Conservation (phyloP, 2,113 vertebrate genomes). For the Labrus mixtus region DNA sequence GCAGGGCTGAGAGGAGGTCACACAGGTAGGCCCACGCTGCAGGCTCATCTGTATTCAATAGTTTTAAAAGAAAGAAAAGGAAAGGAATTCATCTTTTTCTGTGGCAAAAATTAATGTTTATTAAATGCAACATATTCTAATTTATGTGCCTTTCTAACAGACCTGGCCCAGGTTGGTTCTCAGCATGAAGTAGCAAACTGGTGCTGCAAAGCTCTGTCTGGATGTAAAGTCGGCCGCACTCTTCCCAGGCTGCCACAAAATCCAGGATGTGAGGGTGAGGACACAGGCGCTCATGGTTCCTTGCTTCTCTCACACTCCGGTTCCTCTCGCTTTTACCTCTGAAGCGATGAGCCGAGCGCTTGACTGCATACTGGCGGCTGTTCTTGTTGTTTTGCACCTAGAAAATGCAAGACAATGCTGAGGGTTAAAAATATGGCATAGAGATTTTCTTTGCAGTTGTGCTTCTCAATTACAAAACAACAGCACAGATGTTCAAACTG, state of each 20-base stretch:
- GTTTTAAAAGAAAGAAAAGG: conserved; percentile 6
- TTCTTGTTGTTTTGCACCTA: conserved; percentile 88
- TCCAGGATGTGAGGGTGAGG: conserved; percentile 88
- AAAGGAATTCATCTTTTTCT: not conserved
- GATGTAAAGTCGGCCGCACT: conserved; percentile 88
- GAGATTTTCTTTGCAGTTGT: not conserved
- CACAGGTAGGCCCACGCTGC: conserved; percentile 88
- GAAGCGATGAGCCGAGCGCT: conserved; percentile 88
- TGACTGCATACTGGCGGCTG: conserved; percentile 88
- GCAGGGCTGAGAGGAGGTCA: conserved; percentile 87
- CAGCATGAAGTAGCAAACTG: conserved; percentile 87
- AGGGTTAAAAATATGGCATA: not conserved
- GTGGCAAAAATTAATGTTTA: too few relatives aligned
- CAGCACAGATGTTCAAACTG: not conserved
- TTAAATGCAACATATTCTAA: too few relatives aligned
- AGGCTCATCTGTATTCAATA: conserved; percentile 76
- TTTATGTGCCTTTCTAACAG: not conserved
- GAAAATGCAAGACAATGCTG: not conserved
- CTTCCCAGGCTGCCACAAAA: conserved; percentile 91
- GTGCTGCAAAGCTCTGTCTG: conserved; percentile 91
- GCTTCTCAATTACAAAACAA: not conserved
- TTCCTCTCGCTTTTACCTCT: conserved; percentile 87
- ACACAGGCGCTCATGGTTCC: conserved; percentile 88
- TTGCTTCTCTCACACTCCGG: conserved; percentile 86
- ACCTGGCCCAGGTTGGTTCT: conserved; percentile 80